Base-by-base conservation (phyloP, 1,140 invertebrate genomes). In the Ostrea edulis region DNA sequence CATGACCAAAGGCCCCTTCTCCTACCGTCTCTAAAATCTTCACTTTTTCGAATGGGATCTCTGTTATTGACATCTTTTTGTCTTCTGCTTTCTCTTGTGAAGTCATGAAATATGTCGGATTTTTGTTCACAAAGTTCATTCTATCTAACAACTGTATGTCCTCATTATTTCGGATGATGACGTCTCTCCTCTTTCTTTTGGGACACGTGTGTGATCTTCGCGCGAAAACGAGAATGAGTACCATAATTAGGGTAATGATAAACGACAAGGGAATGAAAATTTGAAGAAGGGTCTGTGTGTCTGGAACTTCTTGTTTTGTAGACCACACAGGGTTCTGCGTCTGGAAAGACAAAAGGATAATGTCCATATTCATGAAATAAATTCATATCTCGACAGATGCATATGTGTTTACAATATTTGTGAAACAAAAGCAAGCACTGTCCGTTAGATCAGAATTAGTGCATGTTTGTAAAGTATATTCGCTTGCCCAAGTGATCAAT, bases 1-100 rank as follows among this genome's bases (percentile, higher is more conserved):
- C 98, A 95, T 98, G 98, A n/a, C 97, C 98, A 93, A 98, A 98
- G 92, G 97, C 98, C 2, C 98, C 98, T 95, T 98, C 97, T 0
- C 98, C 98, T 77, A 98, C 97, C 90, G 97, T 97, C 90, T 97
- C 96, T 0, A 97, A 90, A 92, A 98, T 97, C 4, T 95, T 95
- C 14, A 98, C 94, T 1, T 96, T 96, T 71, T 97, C 96, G 95
- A 71, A 95, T 93, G 91, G 91, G 83, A 95, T 93, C 77, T 92
- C 92, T 11, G 87, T 91, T 14, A 92, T 85, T 20, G 85, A 53
- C 53, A 89, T 85, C 52, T 88, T 88, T 35, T 91, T 90, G 8
- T 87, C 85, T 11, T 83, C 85, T 12, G n/a, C 52, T 5, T 86
- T 89, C 0, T 87, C 90, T 68, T 89, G 82, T 82, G 81, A 82